Evolutionary conservation across 2,888 invertebrate species (phyloP).

Genomic region (Cheilosia grossa): DNA sequence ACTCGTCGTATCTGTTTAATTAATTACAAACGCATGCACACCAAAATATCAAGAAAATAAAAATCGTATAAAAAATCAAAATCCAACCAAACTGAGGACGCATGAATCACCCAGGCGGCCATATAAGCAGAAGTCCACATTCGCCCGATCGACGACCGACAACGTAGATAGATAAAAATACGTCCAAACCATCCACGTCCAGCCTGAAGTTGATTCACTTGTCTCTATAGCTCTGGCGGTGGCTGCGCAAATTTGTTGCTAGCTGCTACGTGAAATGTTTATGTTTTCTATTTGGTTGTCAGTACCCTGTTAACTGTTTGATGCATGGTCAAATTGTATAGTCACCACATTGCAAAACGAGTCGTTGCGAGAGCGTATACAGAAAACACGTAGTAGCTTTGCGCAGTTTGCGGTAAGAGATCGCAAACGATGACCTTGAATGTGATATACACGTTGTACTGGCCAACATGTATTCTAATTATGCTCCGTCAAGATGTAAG

Average conservation of each 20-base stretch:
- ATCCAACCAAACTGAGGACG: constrained; percentile 69
- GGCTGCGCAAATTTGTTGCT: constrained; percentile 15
- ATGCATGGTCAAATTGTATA: constrained; percentile 60
- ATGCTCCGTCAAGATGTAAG: constrained; percentile 25
- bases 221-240: constrained; percentile 5
- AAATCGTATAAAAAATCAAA: constrained; percentile 30
- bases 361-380: constrained; percentile 36
- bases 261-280: constrained; percentile 43
- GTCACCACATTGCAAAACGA: constrained; percentile 35
- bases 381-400: background rate
- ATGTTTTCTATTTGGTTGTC: constrained; percentile 42
- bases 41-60: constrained; percentile 49
- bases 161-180: constrained; percentile 3
- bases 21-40: constrained; percentile 70
- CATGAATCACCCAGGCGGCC: constrained; percentile 53
- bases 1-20: constrained; percentile 47
- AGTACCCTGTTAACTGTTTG: constrained; percentile 45
- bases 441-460: constrained; percentile 42
- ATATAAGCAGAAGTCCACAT: constrained; percentile 69
- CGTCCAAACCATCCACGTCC: background rate
- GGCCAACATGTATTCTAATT: constrained; percentile 56
- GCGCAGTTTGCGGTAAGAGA: constrained; percentile 43
- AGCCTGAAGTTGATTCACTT: constrained; percentile 26
- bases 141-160: constrained; percentile 48
- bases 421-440: constrained; percentile 61